These are phyloP conservation scores for Portunus trituberculatus DNA, from an alignment of 1,140 invertebrate species.

Conservation along the genomic window DNA sequence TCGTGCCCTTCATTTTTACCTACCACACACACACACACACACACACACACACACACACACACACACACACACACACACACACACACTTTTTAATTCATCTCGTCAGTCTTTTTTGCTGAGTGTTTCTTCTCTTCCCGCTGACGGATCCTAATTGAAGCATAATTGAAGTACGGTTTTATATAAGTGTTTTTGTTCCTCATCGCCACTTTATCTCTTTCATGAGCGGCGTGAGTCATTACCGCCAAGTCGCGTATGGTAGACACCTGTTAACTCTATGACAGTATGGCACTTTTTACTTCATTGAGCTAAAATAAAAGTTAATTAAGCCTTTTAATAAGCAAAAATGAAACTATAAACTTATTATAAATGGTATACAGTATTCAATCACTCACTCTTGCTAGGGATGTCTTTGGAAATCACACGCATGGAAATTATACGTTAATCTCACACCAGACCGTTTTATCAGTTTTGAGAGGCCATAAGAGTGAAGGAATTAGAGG, in stretches of 20 bases:
- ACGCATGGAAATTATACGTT: no score
- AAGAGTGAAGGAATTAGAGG: background rate
- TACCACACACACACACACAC: background rate
- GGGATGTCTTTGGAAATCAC: no score
- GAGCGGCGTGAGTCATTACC: background rate
- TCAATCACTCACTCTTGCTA: no score
- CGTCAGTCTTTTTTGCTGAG: background rate
- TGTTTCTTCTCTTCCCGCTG: background rate
- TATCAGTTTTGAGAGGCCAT: no score
- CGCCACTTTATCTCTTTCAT: background rate
- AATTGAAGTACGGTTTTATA: background rate
- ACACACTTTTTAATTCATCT: background rate
- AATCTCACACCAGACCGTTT: no score
- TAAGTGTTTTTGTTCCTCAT: background rate
- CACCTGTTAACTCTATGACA: background rate
- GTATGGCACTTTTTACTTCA: no score
- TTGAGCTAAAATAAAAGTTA: no score
- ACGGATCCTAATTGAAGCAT: background rate
- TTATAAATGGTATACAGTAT: no score
- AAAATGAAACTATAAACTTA: no score
- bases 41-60: background rate
- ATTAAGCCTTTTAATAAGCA: no score
- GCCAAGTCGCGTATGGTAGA: background rate
- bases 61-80: conserved; percentile 1
- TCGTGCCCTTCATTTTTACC: background rate